phyloP scores from a whole-genome alignment of 2,888 invertebrate species.

The Dynastes hyllus region DNA sequence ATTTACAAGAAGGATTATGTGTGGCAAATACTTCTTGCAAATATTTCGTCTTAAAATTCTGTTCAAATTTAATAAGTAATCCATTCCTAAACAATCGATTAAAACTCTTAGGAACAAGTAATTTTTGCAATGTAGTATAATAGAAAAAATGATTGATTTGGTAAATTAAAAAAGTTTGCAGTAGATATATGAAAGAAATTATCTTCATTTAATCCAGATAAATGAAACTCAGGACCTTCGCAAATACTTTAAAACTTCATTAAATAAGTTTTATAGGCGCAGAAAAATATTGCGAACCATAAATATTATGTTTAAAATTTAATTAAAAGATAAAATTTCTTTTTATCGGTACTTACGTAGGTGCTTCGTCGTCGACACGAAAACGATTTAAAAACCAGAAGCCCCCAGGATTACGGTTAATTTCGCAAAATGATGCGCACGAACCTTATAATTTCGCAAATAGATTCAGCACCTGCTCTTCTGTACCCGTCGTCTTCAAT shows the following conservation, averaged over 20 bases:
- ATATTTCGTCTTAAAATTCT: too few relatives aligned
- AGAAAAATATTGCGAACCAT: not conserved
- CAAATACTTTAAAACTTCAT: not conserved
- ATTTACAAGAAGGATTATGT: too few relatives aligned
- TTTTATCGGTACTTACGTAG: not conserved
- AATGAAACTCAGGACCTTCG: not conserved
- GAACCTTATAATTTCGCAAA: constrained; percentile 8
- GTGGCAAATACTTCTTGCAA: too few relatives aligned
- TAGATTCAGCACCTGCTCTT: constrained; percentile 13
- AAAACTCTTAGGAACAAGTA: too few relatives aligned
- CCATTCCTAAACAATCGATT: too few relatives aligned
- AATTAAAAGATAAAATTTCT: constrained; percentile 4
- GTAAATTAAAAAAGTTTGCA: too few relatives aligned
- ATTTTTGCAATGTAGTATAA: too few relatives aligned
- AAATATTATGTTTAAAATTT: constrained; percentile 11
- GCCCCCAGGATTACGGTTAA: constrained; percentile 2
- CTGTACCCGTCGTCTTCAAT: not conserved
- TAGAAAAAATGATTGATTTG: too few relatives aligned
- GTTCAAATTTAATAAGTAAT: too few relatives aligned
- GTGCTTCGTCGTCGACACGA: not conserved
- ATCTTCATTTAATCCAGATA: too few relatives aligned
- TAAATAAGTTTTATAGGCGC: not conserved
- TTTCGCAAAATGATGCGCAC: not conserved
- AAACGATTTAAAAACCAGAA: constrained; percentile 12
- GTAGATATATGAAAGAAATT: too few relatives aligned